Conservation (phyloP, 2,113 vertebrate species). For the Zootoca vivipara region DNA sequence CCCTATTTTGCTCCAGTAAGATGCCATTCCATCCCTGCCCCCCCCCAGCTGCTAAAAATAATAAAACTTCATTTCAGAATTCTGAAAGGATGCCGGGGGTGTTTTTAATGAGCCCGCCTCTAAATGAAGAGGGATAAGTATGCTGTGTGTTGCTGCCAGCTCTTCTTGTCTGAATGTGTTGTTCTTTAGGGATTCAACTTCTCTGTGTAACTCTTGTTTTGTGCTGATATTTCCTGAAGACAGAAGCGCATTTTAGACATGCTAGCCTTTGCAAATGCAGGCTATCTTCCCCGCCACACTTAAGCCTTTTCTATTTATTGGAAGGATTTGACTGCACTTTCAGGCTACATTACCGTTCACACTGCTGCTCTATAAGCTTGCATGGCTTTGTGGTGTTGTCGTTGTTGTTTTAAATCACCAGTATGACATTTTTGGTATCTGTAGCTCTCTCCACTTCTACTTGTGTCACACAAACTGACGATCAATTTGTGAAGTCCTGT, state of each 20-base stretch:
- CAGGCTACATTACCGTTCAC: slow-evolving; percentile 8
- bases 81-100: not conserved
- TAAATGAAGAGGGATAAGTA: not conserved
- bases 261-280: not conserved
- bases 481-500: slow-evolving; percentile 1
- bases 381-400: not conserved
- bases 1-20: not conserved
- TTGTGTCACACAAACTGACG: slow-evolving; percentile 28
- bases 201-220: not conserved
- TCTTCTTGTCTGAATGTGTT: not conserved
- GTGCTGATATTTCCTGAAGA: not conserved
- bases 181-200: slow-evolving; percentile 10
- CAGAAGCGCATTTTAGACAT: not conserved
- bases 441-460: slow-evolving; percentile 5
- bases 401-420: slow-evolving; percentile 6
- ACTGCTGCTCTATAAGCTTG: slow-evolving; percentile 15
- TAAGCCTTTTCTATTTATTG: not conserved
- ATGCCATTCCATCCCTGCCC: not conserved
- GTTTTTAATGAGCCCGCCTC: not conserved
- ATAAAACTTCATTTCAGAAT: slow-evolving; percentile 33
- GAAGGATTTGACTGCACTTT: slow-evolving; percentile 27
- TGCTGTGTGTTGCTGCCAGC: slow-evolving; percentile 9
- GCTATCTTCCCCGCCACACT: not conserved
- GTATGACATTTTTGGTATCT: slow-evolving; percentile 31
- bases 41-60: not conserved